A percentile compares a stretch with the other conserved stretches of the same genome.
Conservation (phyloP, 2,113 vertebrate genomes). For the Hippocampus guttulatus region DNA sequence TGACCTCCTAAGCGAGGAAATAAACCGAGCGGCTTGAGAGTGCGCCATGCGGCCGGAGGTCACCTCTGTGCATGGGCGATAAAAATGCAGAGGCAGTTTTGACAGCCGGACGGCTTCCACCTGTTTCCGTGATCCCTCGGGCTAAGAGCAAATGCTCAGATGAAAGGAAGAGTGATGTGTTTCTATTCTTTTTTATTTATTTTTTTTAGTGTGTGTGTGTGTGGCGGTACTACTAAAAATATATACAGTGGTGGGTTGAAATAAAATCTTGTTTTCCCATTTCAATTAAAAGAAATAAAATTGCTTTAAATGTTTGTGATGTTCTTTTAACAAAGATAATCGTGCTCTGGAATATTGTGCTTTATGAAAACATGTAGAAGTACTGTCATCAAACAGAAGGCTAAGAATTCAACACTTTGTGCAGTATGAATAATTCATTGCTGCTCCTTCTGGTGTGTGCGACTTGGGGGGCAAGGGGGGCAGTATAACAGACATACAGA, state of each 20-base stretch:
- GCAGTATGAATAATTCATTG: too few species aligned
- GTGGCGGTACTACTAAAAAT: slow-evolving; percentile 1
- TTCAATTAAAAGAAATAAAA: neutral
- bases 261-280: neutral
- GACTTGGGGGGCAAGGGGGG: too few species aligned
- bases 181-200: neutral
- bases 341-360: too few species aligned
- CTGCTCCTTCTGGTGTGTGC: too few species aligned
- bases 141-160: slow-evolving; percentile 28
- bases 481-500: too few species aligned
- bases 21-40: slow-evolving; percentile 27
- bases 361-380: too few species aligned
- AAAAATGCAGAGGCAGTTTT: slow-evolving; percentile 48
- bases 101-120: slow-evolving; percentile 53
- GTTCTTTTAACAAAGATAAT: too few species aligned
- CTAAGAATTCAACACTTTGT: too few species aligned
- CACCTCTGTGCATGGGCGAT: slow-evolving; percentile 51
- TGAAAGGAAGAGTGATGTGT: slow-evolving; percentile 13
- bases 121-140: slow-evolving; percentile 35
- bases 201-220: too few species aligned
- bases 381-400: too few species aligned
- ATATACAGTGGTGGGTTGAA: neutral
- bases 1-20: slow-evolving; percentile 40
- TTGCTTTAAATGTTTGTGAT: neutral
- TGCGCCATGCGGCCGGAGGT: slow-evolving; percentile 48